Conservation (phyloP, 2,113 vertebrate species). For the Hoplias malabaricus region DNA sequence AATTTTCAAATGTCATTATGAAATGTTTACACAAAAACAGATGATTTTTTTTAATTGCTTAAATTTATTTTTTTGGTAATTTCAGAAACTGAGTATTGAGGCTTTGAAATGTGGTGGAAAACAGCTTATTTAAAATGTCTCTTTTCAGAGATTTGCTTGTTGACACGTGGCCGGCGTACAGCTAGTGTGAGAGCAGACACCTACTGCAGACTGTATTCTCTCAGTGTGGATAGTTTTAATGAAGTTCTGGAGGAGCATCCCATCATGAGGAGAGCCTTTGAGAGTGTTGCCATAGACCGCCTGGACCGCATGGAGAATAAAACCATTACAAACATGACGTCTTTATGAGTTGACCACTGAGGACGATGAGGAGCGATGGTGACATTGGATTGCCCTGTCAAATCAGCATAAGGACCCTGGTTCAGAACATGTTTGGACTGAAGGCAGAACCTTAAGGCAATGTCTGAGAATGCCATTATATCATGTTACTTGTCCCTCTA, state of each 20-base stretch:
- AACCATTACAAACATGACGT: background rate
- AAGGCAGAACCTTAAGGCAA: slow-evolving; percentile 1
- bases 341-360: background rate
- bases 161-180: slow-evolving; percentile 74
- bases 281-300: slow-evolving; percentile 72
- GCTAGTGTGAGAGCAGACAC: slow-evolving; percentile 73
- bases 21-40: too few species aligned
- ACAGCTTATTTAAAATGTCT: background rate
- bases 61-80: too few species aligned
- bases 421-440: background rate
- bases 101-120: background rate
- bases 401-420: background rate
- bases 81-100: background rate
- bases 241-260: slow-evolving; percentile 79
- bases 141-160: slow-evolving; percentile 75
- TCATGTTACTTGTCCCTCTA: background rate
- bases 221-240: slow-evolving; percentile 76
- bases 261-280: slow-evolving; percentile 75
- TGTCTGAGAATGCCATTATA: background rate
- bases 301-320: slow-evolving; percentile 58
- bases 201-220: slow-evolving; percentile 78
- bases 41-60: too few species aligned
- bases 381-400: background rate
- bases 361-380: slow-evolving; percentile 5
- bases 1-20: too few species aligned